A percentile compares a stretch with the other conserved stretches of the same genome.
Conservation (phyloP, 2,113 vertebrate genomes). For the Castor canadensis region DNA sequence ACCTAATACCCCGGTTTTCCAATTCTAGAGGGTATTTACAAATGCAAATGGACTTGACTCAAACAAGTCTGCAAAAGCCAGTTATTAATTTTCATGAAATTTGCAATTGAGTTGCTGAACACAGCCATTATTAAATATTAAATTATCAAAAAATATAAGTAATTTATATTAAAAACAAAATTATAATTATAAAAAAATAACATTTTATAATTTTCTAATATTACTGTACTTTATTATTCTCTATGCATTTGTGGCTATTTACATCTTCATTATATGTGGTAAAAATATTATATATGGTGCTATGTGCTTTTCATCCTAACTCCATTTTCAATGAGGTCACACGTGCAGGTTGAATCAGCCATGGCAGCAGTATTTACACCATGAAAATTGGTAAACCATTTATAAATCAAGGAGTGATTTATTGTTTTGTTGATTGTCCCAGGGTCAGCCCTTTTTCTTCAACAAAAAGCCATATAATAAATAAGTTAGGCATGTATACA, state of each 20-base stretch:
- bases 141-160: not conserved
- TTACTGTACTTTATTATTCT: not conserved
- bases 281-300: not conserved
- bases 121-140: constrained; percentile 27
- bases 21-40: not conserved
- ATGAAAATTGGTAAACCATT: not conserved
- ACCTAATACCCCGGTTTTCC: not conserved
- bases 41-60: not conserved
- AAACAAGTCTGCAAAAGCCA: not conserved
- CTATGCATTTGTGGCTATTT: not conserved
- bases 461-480: not conserved
- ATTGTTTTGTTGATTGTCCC: not conserved
- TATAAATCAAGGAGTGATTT: not conserved
- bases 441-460: not conserved
- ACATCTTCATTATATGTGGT: not conserved
- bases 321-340: not conserved
- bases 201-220: not conserved
- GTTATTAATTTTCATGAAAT: constrained; percentile 9
- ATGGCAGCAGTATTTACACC: not conserved
- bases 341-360: not conserved
- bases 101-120: not conserved
- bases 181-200: not conserved
- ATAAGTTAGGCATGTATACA: not conserved
- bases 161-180: not conserved
- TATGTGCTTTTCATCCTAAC: not conserved